Evolutionary conservation across 2,797 vertebrate species (phyloP).

Genomic region (Anabacerthia variegaticeps): DNA sequence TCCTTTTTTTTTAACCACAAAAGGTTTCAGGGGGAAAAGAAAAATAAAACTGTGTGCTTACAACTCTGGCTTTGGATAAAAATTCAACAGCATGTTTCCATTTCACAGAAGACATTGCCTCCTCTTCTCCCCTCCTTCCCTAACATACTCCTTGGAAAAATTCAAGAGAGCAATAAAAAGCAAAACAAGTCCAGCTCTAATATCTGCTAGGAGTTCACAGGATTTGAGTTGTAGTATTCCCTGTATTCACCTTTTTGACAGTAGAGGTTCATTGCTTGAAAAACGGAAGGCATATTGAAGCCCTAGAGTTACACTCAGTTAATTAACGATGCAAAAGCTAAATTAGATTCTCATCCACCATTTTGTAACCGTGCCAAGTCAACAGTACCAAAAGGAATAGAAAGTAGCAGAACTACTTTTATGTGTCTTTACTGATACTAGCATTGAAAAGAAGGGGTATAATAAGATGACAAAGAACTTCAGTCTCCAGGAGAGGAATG

Average conservation of each 20-base stretch:
- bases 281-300: background rate
- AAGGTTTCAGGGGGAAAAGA: background rate
- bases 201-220: background rate
- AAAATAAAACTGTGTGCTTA: background rate
- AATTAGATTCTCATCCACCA: constrained; percentile 31
- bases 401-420: background rate
- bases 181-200: background rate
- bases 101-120: background rate
- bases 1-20: background rate
- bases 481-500: background rate
- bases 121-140: background rate
- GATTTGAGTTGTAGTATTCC: background rate
- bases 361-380: background rate
- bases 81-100: background rate
- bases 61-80: background rate
- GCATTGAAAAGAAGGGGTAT: background rate
- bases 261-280: background rate
- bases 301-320: background rate
- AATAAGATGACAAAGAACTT: background rate
- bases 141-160: background rate
- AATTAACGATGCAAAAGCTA: background rate
- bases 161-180: background rate
- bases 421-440: background rate
- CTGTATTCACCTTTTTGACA: background rate
- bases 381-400: background rate